A percentile compares a stretch with the other conserved stretches of the same genome.
phyloP scores from a whole-genome alignment of 2,888 invertebrate species.

The Phyto melanocephala region DNA sequence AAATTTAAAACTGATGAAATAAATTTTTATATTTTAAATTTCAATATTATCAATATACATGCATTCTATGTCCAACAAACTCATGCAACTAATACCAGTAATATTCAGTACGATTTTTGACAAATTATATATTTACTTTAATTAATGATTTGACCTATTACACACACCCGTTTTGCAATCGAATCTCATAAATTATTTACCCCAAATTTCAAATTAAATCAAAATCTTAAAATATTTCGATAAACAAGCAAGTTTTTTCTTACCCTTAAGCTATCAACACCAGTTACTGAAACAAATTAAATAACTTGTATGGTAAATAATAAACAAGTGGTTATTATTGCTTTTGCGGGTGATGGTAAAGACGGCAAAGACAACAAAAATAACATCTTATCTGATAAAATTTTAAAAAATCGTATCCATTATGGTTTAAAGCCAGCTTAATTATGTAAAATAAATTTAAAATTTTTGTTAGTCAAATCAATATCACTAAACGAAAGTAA shows the following conservation, averaged over 20 bases:
- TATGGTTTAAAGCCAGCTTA: not conserved
- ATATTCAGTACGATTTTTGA: no score
- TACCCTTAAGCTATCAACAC: not conserved
- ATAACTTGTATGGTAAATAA: not conserved
- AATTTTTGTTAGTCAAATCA: not conserved
- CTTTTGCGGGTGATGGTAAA: not conserved
- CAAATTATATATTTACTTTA: no score
- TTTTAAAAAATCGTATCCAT: not conserved
- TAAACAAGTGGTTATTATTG: not conserved
- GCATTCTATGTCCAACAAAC: no score
- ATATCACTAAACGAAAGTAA: not conserved
- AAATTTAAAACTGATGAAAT: no score
- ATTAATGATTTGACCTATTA: no score
- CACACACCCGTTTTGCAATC: no score
- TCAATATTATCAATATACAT: no score
- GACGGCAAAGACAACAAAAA: not conserved
- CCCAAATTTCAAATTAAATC: no score
- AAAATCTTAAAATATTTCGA: no score
- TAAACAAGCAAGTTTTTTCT: not conserved
- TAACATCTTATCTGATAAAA: not conserved
- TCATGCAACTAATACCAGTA: no score
- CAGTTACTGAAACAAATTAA: not conserved
- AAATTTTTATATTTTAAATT: no score
- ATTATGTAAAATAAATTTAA: not conserved
- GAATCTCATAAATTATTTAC: no score